These are phyloP conservation scores for Drosophila nr. fundita DNA, from an alignment of 2,888 invertebrate genomes.

Conservation along the genomic window DNA sequence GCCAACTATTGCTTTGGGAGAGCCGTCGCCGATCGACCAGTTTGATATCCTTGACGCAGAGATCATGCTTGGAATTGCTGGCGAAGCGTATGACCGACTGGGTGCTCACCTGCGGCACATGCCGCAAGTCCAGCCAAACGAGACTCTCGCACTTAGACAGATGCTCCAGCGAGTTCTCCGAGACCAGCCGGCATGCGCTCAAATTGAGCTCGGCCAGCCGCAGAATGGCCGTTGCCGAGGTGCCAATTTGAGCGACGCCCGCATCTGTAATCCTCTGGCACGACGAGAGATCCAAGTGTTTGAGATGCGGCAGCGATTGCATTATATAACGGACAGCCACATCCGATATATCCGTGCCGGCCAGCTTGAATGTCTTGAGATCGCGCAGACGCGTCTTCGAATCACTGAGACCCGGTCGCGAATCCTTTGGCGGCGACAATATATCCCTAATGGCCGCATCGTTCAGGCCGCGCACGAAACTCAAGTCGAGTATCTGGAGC, in stretches of 20 bases:
- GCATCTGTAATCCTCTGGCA: conserved; percentile 96
- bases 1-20: conserved; percentile 47
- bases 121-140: conserved; percentile 90
- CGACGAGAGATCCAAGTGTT: conserved; percentile 92
- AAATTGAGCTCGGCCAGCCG: conserved; percentile 91
- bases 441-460: conserved; percentile 94
- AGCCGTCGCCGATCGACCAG: conserved; percentile 86
- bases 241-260: conserved; percentile 94
- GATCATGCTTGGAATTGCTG: conserved; percentile 91
- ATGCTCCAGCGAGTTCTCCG: conserved; percentile 93
- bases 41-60: conserved; percentile 92
- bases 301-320: conserved; percentile 91
- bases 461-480: conserved; percentile 93
- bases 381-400: conserved; percentile 91
- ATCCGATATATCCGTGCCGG: conserved; percentile 96
- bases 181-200: conserved; percentile 92
- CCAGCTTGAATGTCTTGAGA: conserved; percentile 90
- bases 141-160: conserved; percentile 91
- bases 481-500: conserved; percentile 91
- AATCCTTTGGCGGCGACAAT: conserved; percentile 93
- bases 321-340: conserved; percentile 89
- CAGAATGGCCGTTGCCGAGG: conserved; percentile 88
- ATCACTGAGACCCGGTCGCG: conserved; percentile 91
- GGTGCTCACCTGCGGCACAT: conserved; percentile 92
- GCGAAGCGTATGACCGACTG: conserved; percentile 94